Conservation (phyloP, 2,113 vertebrate genomes). For the Pygoscelis adeliae region DNA sequence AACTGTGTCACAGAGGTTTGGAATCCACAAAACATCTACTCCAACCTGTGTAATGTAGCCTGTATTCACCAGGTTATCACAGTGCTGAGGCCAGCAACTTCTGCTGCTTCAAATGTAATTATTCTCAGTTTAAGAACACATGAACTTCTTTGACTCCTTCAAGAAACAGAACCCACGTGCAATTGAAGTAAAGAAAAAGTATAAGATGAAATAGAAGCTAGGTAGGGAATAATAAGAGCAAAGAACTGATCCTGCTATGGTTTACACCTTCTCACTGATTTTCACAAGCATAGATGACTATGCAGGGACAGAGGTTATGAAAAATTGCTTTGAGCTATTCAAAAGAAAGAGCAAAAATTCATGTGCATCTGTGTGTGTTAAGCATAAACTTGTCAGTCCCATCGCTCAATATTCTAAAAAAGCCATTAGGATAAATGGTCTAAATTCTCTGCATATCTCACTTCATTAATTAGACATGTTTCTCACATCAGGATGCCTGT, state of each 20-base stretch:
- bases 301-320: neutral
- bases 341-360: neutral
- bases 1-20: neutral
- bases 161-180: neutral
- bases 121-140: neutral
- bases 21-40: neutral
- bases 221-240: neutral
- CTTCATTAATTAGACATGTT: slow-evolving; percentile 40
- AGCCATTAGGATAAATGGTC: neutral
- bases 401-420: neutral
- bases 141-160: neutral
- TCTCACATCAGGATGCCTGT: neutral
- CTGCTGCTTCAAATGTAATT: neutral
- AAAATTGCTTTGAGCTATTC: neutral
- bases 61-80: neutral
- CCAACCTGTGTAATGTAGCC: neutral
- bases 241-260: neutral
- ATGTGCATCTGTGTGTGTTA: neutral
- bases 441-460: slow-evolving; percentile 27
- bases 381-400: neutral
- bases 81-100: neutral
- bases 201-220: neutral
- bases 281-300: neutral
- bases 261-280: neutral
- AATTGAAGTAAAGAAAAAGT: neutral